Evolutionary conservation across 2,888 invertebrate genomes (phyloP).

Genomic region (Leptopilina drosophilae): DNA sequence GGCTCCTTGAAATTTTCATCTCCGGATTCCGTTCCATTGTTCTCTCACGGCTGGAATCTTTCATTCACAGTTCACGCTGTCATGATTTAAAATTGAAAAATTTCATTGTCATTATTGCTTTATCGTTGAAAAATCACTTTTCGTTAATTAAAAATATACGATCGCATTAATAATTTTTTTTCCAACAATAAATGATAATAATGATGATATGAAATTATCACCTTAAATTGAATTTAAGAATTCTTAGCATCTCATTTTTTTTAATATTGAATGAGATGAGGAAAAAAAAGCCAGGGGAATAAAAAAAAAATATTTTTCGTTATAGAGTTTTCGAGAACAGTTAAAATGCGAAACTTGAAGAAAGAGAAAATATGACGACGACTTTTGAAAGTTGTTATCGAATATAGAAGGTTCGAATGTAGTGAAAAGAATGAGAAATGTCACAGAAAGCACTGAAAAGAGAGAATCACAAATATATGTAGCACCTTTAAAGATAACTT

Average conservation of each 20-base stretch:
- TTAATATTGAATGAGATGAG: neutral
- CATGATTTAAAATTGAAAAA: slow-evolving; percentile 14
- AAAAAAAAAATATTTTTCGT: slow-evolving; percentile 5
- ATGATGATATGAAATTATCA: too few species aligned
- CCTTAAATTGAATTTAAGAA: too few species aligned
- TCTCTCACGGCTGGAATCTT: slow-evolving; percentile 23
- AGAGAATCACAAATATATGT: neutral
- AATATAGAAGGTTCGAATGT: slow-evolving; percentile 47
- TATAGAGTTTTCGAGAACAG: slow-evolving; percentile 42
- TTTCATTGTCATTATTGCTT: neutral
- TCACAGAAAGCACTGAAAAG: slow-evolving; percentile 10
- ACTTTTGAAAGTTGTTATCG: slow-evolving; percentile 55
- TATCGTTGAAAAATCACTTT: neutral
- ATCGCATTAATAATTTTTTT: too few species aligned
- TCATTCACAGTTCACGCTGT: slow-evolving; percentile 30
- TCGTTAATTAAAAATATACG: neutral
- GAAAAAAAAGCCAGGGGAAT: neutral
- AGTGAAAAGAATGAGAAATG: slow-evolving; percentile 47
- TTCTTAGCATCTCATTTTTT: neutral
- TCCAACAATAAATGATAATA: too few species aligned
- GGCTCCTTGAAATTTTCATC: slow-evolving; percentile 39
- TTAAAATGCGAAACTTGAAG: slow-evolving; percentile 44
- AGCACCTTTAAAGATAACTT: slow-evolving; percentile 7
- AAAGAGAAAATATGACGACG: slow-evolving; percentile 41
- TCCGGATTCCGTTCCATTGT: slow-evolving; percentile 16